Conservation (phyloP, 2,888 invertebrate species). For the Plebejus argus region DNA sequence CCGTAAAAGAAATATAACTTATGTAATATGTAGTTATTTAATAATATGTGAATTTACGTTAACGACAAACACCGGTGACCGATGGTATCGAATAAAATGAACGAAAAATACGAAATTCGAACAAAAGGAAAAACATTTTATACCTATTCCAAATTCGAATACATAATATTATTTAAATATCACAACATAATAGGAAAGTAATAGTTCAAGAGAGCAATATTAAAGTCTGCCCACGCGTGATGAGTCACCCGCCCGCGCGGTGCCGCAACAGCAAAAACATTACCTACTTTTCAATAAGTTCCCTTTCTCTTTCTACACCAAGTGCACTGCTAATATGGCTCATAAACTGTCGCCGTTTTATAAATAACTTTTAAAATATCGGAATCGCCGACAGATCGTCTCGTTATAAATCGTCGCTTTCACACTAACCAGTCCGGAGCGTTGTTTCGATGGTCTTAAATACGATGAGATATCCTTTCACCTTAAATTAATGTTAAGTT, state of each 20-base stretch:
- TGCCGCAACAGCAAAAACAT: slow-evolving; percentile 75
- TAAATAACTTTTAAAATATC: slow-evolving; percentile 6
- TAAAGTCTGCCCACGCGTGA: slow-evolving; percentile 75
- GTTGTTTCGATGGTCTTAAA: neutral
- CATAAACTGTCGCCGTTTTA: slow-evolving; percentile 34
- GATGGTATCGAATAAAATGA: neutral
- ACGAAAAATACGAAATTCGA: neutral
- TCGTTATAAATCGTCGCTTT: slow-evolving; percentile 18
- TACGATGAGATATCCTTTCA: slow-evolving; percentile 66
- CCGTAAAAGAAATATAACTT: too few species aligned
- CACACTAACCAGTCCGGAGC: neutral
- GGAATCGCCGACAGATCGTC: neutral
- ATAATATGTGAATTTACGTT: too few species aligned
- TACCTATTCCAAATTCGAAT: neutral
- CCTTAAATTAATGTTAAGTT: slow-evolving; percentile 51
- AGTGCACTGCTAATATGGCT: slow-evolving; percentile 52
- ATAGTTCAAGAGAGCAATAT: slow-evolving; percentile 66
- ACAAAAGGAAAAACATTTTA: neutral
- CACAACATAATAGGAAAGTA: slow-evolving; percentile 60
- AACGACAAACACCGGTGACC: neutral
- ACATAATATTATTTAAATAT: slow-evolving; percentile 15
- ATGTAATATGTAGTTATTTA: too few species aligned
- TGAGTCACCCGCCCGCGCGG: slow-evolving; percentile 64
- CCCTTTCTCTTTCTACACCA: slow-evolving; percentile 79
- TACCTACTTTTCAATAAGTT: slow-evolving; percentile 80